Base-by-base conservation (phyloP, 2,797 vertebrate species). In the Staurois parvus region DNA sequence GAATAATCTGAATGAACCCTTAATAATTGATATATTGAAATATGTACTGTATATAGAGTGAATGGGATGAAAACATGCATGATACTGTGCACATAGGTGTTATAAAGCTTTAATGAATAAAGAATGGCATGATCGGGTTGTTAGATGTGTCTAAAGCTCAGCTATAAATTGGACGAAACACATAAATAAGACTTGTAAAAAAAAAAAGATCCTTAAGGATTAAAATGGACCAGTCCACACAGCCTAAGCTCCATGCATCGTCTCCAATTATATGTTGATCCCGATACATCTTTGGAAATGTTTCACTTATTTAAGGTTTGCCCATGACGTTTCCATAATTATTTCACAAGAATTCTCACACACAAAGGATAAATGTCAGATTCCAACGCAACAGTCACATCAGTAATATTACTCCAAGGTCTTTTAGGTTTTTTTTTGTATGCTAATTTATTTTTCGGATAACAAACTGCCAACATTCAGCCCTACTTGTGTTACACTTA, bases 401-500 rank as follows among this genome's bases (percentile, higher is more conserved):
- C 76, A 85, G 77, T 81, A 67, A 80, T 69, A 80, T 81, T 85
- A 81, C 72, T 85, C 37, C 28, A 19, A 69, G 72, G 62, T 40
- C 84, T 85, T 62, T 67, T 48, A 74, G 59, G n/a, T 73, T 79
- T 81, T 42, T 48, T 76, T 73, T 80, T 79, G 76, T 81, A 85
- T 80, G 84, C 64, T 85, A 80, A 85, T 85, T 85, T 85, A 67
- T 81, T 81, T 81, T 80, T 64, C 37, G 68, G 8, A 72, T 79
- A 79, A 85, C 69, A 85, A 84, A 84, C 83, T 84, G 83, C 83
- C 75, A 84, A 81, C 84, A 79, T 79, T 81, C 77, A 80, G 78
- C 72, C 76, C 76, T 72, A 64, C 76, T 69, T 80, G 78, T 75
- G 78, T 72, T 80, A 67, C 78, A 80, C 78, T 69, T 85, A 85